Conservation (phyloP, 2,888 invertebrate genomes). For the Eumacrocentrus americanus region DNA sequence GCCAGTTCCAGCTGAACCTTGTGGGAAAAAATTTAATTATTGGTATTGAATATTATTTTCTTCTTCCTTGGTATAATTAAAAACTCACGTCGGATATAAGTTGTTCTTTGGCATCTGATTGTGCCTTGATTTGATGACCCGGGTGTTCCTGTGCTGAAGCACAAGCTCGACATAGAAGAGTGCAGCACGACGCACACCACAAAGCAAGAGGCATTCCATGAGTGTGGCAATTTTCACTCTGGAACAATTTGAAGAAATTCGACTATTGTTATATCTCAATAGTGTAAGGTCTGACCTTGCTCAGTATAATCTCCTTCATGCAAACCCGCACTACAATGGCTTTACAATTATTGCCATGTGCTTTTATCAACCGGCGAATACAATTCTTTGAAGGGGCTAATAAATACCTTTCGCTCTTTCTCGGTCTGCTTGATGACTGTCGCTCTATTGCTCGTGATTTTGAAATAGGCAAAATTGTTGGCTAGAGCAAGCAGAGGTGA, state of each 20-base stretch:
- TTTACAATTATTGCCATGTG: slow-evolving; percentile 5
- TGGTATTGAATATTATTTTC: not conserved
- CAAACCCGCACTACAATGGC: not conserved
- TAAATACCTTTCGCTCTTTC: slow-evolving; percentile 61
- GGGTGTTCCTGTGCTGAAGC: slow-evolving; percentile 71
- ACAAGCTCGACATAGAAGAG: slow-evolving; percentile 72
- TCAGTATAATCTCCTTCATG: slow-evolving; percentile 1
- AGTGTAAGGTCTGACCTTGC: slow-evolving; percentile 9
- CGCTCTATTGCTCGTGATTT: slow-evolving; percentile 62
- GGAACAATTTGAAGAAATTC: slow-evolving; percentile 28
- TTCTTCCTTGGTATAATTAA: slow-evolving; percentile 1
- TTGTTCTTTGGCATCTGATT: slow-evolving; percentile 71
- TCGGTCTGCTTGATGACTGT: slow-evolving; percentile 61
- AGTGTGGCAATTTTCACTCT: slow-evolving; percentile 72
- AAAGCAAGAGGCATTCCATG: slow-evolving; percentile 75
- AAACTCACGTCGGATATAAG: slow-evolving; percentile 67
- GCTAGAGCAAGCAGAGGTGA: slow-evolving; percentile 71
- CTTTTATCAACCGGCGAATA: not conserved
- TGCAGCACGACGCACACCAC: slow-evolving; percentile 74
- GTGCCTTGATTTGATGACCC: slow-evolving; percentile 72
- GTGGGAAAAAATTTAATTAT: not conserved
- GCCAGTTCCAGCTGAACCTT: slow-evolving; percentile 70
- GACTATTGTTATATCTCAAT: not conserved
- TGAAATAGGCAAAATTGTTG: slow-evolving; percentile 69
- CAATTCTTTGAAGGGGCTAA: not conserved